These are phyloP conservation scores for Semnornis frantzii DNA, from an alignment of 2,113 vertebrate species.

Conservation along the genomic window DNA sequence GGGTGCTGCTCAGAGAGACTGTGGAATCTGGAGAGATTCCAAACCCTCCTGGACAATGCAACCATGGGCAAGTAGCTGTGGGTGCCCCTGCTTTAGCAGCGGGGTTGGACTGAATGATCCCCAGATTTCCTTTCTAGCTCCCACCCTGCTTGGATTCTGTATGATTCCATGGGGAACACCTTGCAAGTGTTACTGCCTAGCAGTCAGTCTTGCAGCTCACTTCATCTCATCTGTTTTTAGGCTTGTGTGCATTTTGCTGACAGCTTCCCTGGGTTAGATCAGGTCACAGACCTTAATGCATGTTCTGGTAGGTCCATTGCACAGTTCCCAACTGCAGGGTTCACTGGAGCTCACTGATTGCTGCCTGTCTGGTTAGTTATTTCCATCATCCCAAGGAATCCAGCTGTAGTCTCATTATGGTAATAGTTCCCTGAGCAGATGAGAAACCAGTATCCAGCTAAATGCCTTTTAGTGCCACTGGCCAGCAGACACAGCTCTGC, in stretches of 20 bases:
- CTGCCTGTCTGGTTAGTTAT: neutral
- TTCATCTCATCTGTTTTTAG: neutral
- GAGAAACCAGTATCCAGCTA: neutral
- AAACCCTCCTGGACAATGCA: too few species aligned
- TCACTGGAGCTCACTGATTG: neutral
- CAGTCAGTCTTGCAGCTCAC: neutral
- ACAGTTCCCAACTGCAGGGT: too few species aligned
- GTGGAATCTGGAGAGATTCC: too few species aligned
- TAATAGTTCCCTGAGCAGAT: neutral
- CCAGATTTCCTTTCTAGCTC: too few species aligned
- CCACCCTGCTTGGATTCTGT: too few species aligned
- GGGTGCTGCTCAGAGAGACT: too few species aligned
- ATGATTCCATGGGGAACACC: neutral
- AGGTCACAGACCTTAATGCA: neutral
- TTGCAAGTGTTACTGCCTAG: neutral
- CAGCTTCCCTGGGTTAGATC: neutral
- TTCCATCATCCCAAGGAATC: rapidly evolving
- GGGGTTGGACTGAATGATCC: too few species aligned
- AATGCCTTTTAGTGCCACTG: neutral
- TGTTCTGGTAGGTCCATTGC: neutral
- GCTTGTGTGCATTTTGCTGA: neutral
- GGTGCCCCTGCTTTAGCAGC: too few species aligned
- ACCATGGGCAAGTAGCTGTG: too few species aligned
- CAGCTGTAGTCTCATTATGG: neutral
- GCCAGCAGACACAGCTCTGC: neutral